Evolutionary conservation across 1,140 invertebrate species (phyloP).

Genomic region (Sogatella furcifera): DNA sequence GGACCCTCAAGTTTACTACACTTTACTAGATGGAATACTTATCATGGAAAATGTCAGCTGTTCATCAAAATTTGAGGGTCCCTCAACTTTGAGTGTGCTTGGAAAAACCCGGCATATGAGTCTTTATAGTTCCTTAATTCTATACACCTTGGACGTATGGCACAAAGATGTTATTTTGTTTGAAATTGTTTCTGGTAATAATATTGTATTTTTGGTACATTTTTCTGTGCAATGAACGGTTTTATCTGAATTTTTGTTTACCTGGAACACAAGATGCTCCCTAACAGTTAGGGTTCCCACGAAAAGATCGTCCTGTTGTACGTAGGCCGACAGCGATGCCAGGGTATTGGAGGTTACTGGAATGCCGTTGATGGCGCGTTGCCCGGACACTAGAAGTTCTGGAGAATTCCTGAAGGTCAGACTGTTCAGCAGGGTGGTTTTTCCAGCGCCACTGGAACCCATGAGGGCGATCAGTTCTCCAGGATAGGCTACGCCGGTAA

Average conservation of each 20-base stretch:
- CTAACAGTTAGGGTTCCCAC: constrained; percentile 82
- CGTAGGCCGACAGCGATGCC: constrained; percentile 77
- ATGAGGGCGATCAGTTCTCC: constrained; percentile 86
- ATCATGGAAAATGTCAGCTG: too few species aligned
- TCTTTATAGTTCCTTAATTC: too few species aligned
- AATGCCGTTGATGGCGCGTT: constrained; percentile 57
- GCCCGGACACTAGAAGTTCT: constrained; percentile 57
- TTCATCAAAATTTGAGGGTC: too few species aligned
- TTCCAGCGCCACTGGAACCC: constrained; percentile 91
- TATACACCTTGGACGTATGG: too few species aligned
- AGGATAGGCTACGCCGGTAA: constrained; percentile 75
- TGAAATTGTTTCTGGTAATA: too few species aligned
- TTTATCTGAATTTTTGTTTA: constrained; percentile 26
- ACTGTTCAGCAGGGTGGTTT: constrained; percentile 88
- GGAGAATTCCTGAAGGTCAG: constrained; percentile 65
- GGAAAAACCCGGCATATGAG: too few species aligned
- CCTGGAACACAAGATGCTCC: constrained; percentile 83
- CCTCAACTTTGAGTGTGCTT: too few species aligned
- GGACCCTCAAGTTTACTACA: too few species aligned
- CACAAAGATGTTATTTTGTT: too few species aligned
- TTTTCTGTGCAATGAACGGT: too few species aligned
- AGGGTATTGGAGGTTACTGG: constrained; percentile 49
- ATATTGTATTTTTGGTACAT: too few species aligned
- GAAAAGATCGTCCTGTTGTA: constrained; percentile 93
- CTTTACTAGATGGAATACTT: too few species aligned